Evolutionary conservation across 92 coral and sea anemone species (phyloP).

Genomic region (Diadumene lineata): DNA sequence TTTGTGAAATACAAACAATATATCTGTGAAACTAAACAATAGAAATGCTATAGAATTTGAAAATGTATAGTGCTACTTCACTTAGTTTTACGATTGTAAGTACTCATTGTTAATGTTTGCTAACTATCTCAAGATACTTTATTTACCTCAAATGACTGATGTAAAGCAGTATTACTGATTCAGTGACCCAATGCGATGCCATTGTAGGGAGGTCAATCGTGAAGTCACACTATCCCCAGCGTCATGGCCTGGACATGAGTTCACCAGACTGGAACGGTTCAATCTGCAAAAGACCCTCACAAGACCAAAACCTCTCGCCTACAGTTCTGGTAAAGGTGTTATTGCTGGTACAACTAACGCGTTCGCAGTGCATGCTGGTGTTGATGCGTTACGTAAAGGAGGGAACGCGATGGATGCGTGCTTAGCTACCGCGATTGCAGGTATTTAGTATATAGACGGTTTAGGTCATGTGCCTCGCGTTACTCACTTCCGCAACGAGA

Average conservation of each 20-base stretch:
- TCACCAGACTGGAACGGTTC: conserved; percentile 52
- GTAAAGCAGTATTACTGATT: too few species aligned
- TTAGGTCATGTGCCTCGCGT: conserved; percentile 4
- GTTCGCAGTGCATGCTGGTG: conserved; percentile 78
- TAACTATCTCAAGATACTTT: too few species aligned
- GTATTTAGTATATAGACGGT: too few species aligned
- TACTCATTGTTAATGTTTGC: too few species aligned
- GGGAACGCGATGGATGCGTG: conserved; percentile 89
- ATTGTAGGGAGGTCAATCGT: background rate
- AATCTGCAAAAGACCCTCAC: conserved; percentile 20
- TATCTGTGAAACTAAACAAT: too few species aligned
- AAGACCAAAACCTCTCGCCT: conserved; percentile 67
- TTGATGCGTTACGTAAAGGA: conserved; percentile 72
- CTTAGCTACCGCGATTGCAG: conserved; percentile 74
- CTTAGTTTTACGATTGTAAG: too few species aligned
- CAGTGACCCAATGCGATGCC: too few species aligned
- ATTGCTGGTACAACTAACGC: conserved; percentile 73
- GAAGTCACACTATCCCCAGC: conserved; percentile 53
- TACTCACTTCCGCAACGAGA: background rate
- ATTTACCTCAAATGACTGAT: too few species aligned
- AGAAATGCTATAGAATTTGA: too few species aligned
- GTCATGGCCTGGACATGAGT: conserved; percentile 64
- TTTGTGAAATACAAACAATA: too few species aligned
- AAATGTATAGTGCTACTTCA: too few species aligned
- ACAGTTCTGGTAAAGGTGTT: conserved; percentile 39